These are phyloP conservation scores for Gari tellinella DNA, from an alignment of 2,888 invertebrate genomes.

Conservation along the genomic window DNA sequence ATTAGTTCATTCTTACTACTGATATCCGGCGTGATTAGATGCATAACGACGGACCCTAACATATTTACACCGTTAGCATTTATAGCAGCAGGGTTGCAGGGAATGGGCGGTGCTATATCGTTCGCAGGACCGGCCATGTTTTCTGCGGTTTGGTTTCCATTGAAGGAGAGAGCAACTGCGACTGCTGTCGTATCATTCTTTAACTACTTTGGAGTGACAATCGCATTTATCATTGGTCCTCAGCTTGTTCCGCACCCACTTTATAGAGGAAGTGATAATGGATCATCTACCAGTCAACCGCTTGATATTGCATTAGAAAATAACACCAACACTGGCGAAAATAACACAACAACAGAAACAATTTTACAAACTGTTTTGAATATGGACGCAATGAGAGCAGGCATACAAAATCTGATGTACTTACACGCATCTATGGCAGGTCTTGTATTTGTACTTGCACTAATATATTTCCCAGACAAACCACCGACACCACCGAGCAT, in stretches of 20 bases:
- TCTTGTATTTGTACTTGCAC: slow-evolving; percentile 52
- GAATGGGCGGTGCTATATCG: slow-evolving; percentile 83
- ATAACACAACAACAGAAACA: neutral
- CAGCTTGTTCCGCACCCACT: slow-evolving; percentile 38
- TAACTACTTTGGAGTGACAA: slow-evolving; percentile 36
- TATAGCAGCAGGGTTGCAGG: slow-evolving; percentile 82
- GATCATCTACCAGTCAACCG: no score
- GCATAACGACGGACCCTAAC: slow-evolving; percentile 27
- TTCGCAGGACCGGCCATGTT: slow-evolving; percentile 83
- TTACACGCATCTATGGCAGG: slow-evolving; percentile 11
- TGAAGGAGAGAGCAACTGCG: slow-evolving; percentile 84
- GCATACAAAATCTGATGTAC: slow-evolving; percentile 31
- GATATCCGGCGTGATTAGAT: slow-evolving; percentile 22
- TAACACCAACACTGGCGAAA: no score
- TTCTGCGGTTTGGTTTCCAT: slow-evolving; percentile 85
- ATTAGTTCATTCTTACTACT: slow-evolving; percentile 27
- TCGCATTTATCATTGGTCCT: slow-evolving; percentile 50
- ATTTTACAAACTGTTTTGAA: slow-evolving; percentile 8
- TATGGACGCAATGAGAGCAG: slow-evolving; percentile 10
- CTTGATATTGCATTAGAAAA: no score
- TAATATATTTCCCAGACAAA: slow-evolving; percentile 75
- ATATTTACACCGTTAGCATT: slow-evolving; percentile 69
- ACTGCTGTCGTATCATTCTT: slow-evolving; percentile 48
- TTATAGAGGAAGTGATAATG: neutral
- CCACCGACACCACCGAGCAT: slow-evolving; percentile 76